A percentile compares a stretch with the other conserved stretches of the same genome.
Conservation (phyloP, 2,797 vertebrate species). For the Euphonia xanthogaster region DNA sequence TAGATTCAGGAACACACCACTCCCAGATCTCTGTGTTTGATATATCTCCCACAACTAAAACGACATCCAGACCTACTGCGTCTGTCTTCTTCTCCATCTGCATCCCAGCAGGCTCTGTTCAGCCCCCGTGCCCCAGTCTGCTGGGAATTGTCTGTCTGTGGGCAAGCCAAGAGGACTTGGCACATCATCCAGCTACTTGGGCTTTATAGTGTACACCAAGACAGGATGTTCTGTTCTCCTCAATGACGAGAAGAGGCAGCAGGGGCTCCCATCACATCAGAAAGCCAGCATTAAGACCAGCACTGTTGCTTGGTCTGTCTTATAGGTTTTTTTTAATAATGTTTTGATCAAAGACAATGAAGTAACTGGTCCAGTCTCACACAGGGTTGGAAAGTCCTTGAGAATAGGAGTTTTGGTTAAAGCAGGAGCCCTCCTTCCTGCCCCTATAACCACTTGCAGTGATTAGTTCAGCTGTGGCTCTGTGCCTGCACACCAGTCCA, state of each 20-base stretch:
- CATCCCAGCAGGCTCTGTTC: not conserved
- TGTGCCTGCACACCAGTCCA: not conserved
- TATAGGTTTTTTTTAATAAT: not conserved
- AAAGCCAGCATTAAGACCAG: not conserved
- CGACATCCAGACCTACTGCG: not conserved
- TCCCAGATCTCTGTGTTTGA: not conserved
- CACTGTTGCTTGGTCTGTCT: not conserved
- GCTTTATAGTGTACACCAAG: not conserved
- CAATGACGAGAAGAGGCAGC: not conserved
- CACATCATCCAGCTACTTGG: not conserved
- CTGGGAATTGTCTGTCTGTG: not conserved
- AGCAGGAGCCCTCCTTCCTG: not conserved
- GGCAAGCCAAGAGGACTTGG: not conserved
- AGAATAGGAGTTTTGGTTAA: not conserved
- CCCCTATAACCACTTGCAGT: rapidly evolving
- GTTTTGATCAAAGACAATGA: not conserved
- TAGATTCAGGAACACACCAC: not conserved
- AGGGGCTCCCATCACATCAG: rapidly evolving
- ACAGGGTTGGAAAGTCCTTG: not conserved
- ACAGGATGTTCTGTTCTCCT: not conserved
- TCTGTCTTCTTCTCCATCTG: not conserved
- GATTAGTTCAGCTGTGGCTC: not conserved
- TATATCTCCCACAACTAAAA: not conserved
- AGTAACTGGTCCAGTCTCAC: not conserved
- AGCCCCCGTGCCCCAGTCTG: not conserved